These are phyloP conservation scores for Lepus timidus DNA, from an alignment of 2,113 vertebrate genomes.

Conservation along the genomic window DNA sequence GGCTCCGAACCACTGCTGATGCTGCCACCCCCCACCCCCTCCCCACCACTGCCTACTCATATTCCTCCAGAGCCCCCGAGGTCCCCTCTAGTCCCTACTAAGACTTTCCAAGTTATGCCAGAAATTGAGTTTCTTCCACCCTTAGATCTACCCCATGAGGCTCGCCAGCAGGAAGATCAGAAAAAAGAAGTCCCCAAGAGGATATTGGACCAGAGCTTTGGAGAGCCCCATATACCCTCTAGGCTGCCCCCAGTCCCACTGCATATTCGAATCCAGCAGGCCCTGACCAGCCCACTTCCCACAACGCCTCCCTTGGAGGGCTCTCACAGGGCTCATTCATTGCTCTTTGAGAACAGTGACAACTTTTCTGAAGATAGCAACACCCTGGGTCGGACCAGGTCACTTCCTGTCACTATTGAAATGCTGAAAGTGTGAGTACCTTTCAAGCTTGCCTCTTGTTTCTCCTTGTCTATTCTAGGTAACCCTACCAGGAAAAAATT, in stretches of 20 bases:
- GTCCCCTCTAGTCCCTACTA: slow-evolving; percentile 55
- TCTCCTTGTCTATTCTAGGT: background rate
- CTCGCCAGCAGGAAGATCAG: slow-evolving; percentile 78
- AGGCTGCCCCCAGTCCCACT: slow-evolving; percentile 92
- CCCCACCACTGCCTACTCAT: slow-evolving; percentile 83
- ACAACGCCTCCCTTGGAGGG: slow-evolving; percentile 92
- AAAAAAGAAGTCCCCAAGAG: slow-evolving; percentile 73
- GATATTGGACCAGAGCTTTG: slow-evolving; percentile 85
- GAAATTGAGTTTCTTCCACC: slow-evolving; percentile 47
- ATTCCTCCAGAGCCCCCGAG: slow-evolving; percentile 87
- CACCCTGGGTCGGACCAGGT: slow-evolving; percentile 88
- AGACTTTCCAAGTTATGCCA: slow-evolving; percentile 76
- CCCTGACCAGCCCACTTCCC: slow-evolving; percentile 94
- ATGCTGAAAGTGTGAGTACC: slow-evolving; percentile 97
- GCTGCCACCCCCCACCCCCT: slow-evolving; percentile 71
- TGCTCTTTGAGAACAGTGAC: slow-evolving; percentile 94
- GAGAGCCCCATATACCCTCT: slow-evolving; percentile 85
- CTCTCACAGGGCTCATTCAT: slow-evolving; percentile 93
- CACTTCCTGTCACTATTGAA: slow-evolving; percentile 97
- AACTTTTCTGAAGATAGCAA: slow-evolving; percentile 90
- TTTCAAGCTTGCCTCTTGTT: background rate
- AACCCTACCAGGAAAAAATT: background rate
- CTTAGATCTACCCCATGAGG: slow-evolving; percentile 78
- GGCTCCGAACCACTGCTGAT: background rate
- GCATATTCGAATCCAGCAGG: slow-evolving; percentile 98